These are phyloP conservation scores for Temnothorax unifasciatus DNA, from an alignment of 2,888 invertebrate genomes.

Conservation along the genomic window DNA sequence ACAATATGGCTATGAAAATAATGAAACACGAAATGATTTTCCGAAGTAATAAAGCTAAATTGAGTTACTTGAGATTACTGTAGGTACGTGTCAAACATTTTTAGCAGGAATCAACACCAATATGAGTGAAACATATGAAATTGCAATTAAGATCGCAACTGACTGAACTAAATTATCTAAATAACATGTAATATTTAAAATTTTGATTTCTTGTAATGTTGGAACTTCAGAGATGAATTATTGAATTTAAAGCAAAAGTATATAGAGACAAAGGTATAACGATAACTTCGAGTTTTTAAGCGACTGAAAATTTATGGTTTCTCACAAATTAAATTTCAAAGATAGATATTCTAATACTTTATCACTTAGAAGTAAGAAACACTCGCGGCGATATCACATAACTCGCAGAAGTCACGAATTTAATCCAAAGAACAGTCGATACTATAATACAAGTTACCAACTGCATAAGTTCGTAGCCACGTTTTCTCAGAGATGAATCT, in stretches of 20 bases:
- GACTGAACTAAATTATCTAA: not conserved
- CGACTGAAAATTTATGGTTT: not conserved
- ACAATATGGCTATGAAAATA: not conserved
- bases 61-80: not conserved
- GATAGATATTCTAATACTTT: not conserved
- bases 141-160: not conserved
- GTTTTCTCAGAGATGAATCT: not conserved
- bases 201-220: not conserved
- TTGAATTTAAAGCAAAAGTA: not conserved
- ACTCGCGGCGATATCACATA: not conserved
- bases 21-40: not conserved
- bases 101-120: not conserved
- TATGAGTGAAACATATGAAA: not conserved
- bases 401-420: conserved; percentile 14
- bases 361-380: not conserved
- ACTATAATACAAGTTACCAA: conserved; percentile 1
- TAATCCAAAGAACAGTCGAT: conserved; percentile 10
- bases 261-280: not conserved
- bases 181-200: not conserved
- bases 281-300: not conserved
- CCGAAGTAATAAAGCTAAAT: not conserved
- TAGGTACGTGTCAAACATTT: not conserved
- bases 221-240: not conserved
- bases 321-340: conserved; percentile 16
- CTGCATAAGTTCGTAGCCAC: not conserved